Base-by-base conservation (phyloP, 1,140 invertebrate species). In the Eurosta solidaginis region DNA sequence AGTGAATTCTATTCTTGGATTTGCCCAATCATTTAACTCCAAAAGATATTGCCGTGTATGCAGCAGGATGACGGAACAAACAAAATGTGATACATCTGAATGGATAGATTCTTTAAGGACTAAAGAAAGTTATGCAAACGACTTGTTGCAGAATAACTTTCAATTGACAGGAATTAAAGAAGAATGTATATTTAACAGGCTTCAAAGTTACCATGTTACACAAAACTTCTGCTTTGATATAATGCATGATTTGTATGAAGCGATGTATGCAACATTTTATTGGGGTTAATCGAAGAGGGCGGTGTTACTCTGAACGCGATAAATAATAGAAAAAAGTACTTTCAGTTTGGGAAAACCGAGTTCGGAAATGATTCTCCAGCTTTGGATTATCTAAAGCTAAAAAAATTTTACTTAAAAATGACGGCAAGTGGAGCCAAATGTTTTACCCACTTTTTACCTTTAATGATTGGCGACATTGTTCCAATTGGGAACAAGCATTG, bases 181-280 rank as follows among this genome's bases (percentile, higher is more conserved):
- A 42, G 40, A 42, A 22, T 88, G 84, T 73, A 63, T 84, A 20
- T 88, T 84, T 78, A 80, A 86, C 73, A 27, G 74, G 22, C 54
- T 87, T 5, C 74, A 78, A 29, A 78, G 82, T 78, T 88, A 85
- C 82, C 83, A 88, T 82, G 80, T 85, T 40, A 81, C 82, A 40
- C 36, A 84, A n/a, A 88, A 89, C 81, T 80, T 79, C 47, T 79
- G 79, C 49, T 80, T 85, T 44, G 87, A 88, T 81, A 76, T 81
- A 0, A 87, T 88, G 85, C 85, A 88, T 78, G 87, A 89, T 77
- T 44, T 25, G 82, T 83, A 52, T 85, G n/a, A n/a, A n/a, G 84
- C 75, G 82, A 84, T 78, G 80, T 88, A 45, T 79, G 78, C 27
- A 68, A 78, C 73, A 79, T 87, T 76, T 77, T 88, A 68, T 54